Percentiles rank a stretch among this genome's conserved stretches.
phyloP scores from a whole-genome alignment of 2,797 vertebrate genomes.

The Streptopelia turtur region DNA sequence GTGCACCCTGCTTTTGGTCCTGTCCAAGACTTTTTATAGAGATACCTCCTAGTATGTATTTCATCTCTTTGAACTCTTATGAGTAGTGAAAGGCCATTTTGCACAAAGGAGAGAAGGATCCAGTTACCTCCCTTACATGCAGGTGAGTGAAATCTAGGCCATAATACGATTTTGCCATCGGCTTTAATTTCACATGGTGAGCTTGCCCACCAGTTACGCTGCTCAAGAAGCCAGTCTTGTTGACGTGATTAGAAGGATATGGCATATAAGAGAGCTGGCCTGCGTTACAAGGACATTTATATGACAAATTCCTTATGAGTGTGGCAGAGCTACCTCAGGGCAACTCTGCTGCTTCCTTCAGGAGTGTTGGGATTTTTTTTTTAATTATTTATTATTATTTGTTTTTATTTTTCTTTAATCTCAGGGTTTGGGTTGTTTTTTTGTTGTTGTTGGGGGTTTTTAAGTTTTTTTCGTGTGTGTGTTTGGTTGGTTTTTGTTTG shows the following conservation, averaged over 20 bases:
- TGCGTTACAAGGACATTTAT: neutral
- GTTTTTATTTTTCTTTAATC: neutral
- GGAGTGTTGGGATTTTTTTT: neutral
- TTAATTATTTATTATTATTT: neutral
- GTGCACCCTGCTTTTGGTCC: rapidly evolving
- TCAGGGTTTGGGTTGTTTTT: neutral
- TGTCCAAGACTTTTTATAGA: neutral
- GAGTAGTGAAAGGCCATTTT: neutral
- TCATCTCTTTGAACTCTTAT: neutral
- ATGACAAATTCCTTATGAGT: neutral
- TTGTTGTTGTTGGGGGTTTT: too few species aligned
- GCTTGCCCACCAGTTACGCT: neutral
- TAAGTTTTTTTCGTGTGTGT: too few species aligned
- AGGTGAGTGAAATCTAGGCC: neutral
- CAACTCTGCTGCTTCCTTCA: neutral
- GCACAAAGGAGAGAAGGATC: neutral
- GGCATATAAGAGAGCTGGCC: neutral
- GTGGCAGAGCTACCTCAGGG: neutral
- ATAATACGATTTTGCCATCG: neutral
- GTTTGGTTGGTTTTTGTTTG: neutral
- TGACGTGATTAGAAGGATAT: neutral
- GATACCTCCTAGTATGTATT: rapidly evolving
- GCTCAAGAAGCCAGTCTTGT: neutral
- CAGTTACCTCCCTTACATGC: neutral
- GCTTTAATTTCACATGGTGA: neutral